Conservation (phyloP, 2,888 invertebrate species). For the Drosophila setosimentum region DNA sequence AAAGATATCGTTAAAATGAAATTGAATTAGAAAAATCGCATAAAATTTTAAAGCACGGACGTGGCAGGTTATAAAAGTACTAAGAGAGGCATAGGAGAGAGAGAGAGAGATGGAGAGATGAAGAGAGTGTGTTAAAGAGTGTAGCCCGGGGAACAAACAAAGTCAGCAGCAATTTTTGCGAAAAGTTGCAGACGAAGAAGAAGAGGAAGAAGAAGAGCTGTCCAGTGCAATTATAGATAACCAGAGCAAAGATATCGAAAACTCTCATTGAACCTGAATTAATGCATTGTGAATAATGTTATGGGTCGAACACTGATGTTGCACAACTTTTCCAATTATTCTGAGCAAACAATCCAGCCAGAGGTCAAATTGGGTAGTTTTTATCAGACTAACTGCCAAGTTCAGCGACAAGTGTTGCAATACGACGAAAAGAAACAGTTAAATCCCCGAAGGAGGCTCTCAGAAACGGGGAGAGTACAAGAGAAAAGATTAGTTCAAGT, state of each 20-base stretch:
- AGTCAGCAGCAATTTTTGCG: not conserved
- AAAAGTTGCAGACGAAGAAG: not conserved
- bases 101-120: not conserved
- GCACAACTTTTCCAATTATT: constrained; percentile 68
- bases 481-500: not conserved
- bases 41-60: constrained; percentile 61
- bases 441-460: constrained; percentile 24
- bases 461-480: constrained; percentile 31
- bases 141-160: not conserved
- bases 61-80: constrained; percentile 45
- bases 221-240: constrained; percentile 37
- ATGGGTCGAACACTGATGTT: constrained; percentile 31
- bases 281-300: constrained; percentile 28
- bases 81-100: not conserved
- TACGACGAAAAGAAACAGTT: constrained; percentile 10
- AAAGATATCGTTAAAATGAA: constrained; percentile 60
- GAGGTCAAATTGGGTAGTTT: constrained; percentile 11
- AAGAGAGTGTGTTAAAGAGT: not conserved
- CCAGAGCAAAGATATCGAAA: constrained; percentile 18
- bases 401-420: constrained; percentile 43
- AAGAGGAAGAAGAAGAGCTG: not conserved
- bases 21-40: constrained; percentile 70
- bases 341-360: constrained; percentile 1
- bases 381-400: not conserved
- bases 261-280: constrained; percentile 40